Evolutionary conservation across 1,140 invertebrate genomes (phyloP), one percentile per base, ranked within the genome.

Genomic region (Ridgeia piscesae): DNA sequence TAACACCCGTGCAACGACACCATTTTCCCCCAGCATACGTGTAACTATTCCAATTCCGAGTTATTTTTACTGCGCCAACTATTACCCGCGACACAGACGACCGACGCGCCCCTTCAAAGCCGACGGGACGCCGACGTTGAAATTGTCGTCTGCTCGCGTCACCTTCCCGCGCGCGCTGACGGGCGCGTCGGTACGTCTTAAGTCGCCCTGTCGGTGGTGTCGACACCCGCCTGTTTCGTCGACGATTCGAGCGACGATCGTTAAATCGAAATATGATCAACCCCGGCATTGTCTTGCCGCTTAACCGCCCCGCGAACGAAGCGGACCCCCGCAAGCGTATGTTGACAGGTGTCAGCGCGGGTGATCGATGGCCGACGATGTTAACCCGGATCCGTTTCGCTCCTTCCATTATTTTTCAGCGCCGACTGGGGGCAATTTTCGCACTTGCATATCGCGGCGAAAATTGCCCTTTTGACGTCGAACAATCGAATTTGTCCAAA

Each of bases 401-500:
- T 77, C 17, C 58, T 77, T 77, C 58, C 58, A 77, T 77, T 77
- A 77, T 77, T 77, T 77, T 77, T 0, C 58, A 27, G 2, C 27
- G 58, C 58, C 58, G 58, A 21, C 58, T 77, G 11, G 17, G 58
- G 27, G 58, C 58, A 77, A 77, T 77, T 77, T 77, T 77, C 58
- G 58, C 58, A 77, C 58, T 77, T 77, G 58, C 27, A 77, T 77
- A 77, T 77, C 58, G 58, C 58, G 58, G 58, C 58, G 58, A 77
- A 77, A 77, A 77, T 77, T 77, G 58, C 58, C 58, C 58, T 77
- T 77, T 77, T 77, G 58, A 77, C 58, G 58, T 21, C 58, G 58
- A 77, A 77, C 58, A 77, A 77, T 77, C 58, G 58, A 77, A 77
- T 77, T 77, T 77, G 58, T 77, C 17, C 58, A 77, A 77, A 77